Percentiles rank a stretch among this genome's conserved stretches.
These are phyloP conservation scores for Origma solitaria DNA, from an alignment of 2,113 vertebrate species.

Conservation along the genomic window DNA sequence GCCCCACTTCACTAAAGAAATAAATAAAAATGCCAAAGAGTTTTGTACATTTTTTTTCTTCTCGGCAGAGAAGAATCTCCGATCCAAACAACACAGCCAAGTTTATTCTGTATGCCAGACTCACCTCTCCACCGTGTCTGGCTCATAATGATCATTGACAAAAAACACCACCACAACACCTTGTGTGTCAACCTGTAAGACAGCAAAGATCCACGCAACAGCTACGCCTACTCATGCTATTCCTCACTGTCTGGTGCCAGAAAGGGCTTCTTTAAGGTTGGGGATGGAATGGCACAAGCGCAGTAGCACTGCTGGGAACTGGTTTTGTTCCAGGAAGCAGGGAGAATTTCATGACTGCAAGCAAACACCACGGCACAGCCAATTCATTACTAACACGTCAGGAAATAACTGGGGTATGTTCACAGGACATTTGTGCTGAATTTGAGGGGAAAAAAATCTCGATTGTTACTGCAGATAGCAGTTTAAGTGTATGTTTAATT, in stretches of 20 bases:
- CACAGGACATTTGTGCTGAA: not conserved
- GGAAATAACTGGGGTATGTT: not conserved
- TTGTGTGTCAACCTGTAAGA: not conserved
- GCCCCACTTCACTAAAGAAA: not conserved
- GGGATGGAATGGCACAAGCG: not conserved
- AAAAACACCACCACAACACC: not conserved
- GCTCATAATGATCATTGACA: not conserved
- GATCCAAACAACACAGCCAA: not conserved
- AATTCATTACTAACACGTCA: not conserved
- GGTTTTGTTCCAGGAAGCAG: not conserved
- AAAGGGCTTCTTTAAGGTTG: not conserved
- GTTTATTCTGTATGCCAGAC: not conserved
- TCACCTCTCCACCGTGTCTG: fast-evolving
- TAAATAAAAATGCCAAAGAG: not conserved
- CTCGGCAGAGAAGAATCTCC: not conserved
- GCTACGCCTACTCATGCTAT: fast-evolving
- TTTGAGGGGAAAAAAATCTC: not conserved
- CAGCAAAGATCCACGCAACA: not conserved
- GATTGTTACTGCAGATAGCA: not conserved
- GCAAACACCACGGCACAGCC: not conserved
- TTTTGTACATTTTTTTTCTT: not conserved
- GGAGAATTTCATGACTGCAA: not conserved
- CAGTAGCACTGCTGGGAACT: not conserved
- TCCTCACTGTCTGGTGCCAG: not conserved
- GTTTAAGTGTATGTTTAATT: not conserved